phyloP scores from a whole-genome alignment of 2,113 vertebrate species.

The Vicugna pacos region DNA sequence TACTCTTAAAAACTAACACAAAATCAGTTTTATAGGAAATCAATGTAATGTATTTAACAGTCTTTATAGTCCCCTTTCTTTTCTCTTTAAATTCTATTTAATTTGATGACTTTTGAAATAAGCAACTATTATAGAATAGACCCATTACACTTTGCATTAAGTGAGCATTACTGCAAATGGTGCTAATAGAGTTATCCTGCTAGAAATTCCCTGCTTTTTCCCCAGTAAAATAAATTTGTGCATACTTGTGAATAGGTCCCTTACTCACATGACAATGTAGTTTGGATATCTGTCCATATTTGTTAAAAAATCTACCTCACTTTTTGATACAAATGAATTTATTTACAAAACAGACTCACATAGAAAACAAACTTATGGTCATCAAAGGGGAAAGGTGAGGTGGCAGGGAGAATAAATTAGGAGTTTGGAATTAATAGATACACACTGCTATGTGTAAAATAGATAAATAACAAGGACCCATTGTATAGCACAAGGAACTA shows the following conservation, averaged over 20 bases:
- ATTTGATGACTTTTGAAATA: constrained; percentile 41
- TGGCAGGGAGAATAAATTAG: too few relatives aligned
- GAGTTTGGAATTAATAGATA: too few relatives aligned
- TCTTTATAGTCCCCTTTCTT: neutral
- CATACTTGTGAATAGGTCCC: neutral
- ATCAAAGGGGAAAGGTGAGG: too few relatives aligned
- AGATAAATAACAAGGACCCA: too few relatives aligned
- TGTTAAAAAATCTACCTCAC: neutral
- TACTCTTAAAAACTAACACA: neutral
- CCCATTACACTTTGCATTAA: neutral
- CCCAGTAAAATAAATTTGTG: neutral
- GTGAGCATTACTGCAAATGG: neutral
- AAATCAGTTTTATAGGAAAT: neutral
- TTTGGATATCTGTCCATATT: neutral
- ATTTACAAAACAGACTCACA: too few relatives aligned
- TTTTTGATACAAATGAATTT: too few relatives aligned
- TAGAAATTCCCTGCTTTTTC: neutral
- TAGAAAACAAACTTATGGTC: too few relatives aligned
- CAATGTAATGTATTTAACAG: neutral
- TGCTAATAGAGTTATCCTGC: neutral
- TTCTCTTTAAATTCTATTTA: constrained; percentile 9
- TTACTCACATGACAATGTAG: neutral
- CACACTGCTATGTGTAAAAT: too few relatives aligned
- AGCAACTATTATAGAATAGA: neutral
- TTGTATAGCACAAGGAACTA: too few relatives aligned